Evolutionary conservation across 2,113 vertebrate species (phyloP), one percentile per base, ranked within the genome.

Genomic region (Mobula hypostoma): DNA sequence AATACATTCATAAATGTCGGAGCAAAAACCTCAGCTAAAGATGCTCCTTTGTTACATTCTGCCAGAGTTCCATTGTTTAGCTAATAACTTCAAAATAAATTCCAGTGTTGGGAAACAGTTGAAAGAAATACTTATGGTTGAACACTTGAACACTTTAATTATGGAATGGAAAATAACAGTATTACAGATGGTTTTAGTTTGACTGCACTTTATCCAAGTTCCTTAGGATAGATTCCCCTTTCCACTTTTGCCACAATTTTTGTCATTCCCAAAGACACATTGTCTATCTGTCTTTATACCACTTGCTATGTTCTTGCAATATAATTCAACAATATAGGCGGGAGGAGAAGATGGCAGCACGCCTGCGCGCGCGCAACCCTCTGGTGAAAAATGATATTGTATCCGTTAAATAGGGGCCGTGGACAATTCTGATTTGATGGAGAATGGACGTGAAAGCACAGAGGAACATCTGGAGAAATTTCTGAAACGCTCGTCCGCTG

Each of bases 171-270:
- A 74, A 56, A 21, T 56, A 48, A 48, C 70, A 48, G 90, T 48
- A 48, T 70, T 40, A 27, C 90, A 93, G 91, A 74, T 76, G 91
- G 21, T 93, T 74, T 74, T 74, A 93, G 40, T 74, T 93, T 93
- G 70, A 36, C 91, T 93, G 66, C 11, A 74, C 1, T 93, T 56
- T 76, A 56, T 56, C 40, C 40, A 70, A 76, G 91, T 21, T 93
- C 24, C 68, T 72, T 9, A 48, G 48, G 70, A 14, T 12, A 93
- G 12, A 27, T 32, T 40, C 40, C 70, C 36, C 24, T 36, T 56
- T 72, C 36, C 66, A 70, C 36, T n/a, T 88, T n/a, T 15, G 14
- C 61, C 58, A 66, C 5, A 66, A 11, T 4, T 93, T 32, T 63
- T 40, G 36, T 70, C 36, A 24, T 12, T 36, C 40, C 17, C 36